These are phyloP conservation scores for Bugulina stolonifera DNA, from an alignment of 2,888 invertebrate species.

Conservation along the genomic window DNA sequence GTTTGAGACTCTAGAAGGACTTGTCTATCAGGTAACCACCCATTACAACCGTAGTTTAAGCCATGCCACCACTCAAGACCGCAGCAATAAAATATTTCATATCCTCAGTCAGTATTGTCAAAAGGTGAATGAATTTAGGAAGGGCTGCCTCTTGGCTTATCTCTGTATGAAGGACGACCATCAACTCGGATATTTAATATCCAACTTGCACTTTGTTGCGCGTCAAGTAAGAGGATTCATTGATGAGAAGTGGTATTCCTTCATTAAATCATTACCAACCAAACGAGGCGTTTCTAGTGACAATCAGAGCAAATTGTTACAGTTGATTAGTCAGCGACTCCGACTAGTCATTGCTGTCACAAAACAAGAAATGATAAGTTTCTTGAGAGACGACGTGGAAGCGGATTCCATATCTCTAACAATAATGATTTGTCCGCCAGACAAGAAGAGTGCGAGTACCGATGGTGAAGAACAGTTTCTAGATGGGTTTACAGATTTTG, in stretches of 20 bases:
- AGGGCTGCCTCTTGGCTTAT: not conserved
- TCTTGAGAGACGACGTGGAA: not conserved
- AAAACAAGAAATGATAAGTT: not conserved
- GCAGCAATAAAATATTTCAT: not conserved
- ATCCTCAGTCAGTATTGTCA: not conserved
- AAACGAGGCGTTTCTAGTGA: not conserved
- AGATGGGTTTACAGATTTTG: not conserved
- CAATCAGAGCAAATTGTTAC: not conserved
- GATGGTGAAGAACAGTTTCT: not conserved
- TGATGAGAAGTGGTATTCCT: not conserved
- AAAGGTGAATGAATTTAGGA: not conserved
- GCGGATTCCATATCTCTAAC: not conserved
- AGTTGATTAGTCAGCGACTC: not conserved
- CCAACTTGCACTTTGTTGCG: not conserved
- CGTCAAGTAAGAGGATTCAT: not conserved
- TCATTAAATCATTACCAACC: not conserved
- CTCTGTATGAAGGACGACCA: not conserved
- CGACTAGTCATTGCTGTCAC: not conserved
- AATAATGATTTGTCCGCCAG: not conserved
- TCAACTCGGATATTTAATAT: not conserved
- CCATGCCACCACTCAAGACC: too few relatives aligned
- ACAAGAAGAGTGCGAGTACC: not conserved
- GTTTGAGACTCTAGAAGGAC: too few relatives aligned
- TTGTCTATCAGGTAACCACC: too few relatives aligned
- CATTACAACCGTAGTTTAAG: too few relatives aligned